Evolutionary conservation across 2,113 vertebrate genomes (phyloP).

Genomic region (Fulmarus glacialis): DNA sequence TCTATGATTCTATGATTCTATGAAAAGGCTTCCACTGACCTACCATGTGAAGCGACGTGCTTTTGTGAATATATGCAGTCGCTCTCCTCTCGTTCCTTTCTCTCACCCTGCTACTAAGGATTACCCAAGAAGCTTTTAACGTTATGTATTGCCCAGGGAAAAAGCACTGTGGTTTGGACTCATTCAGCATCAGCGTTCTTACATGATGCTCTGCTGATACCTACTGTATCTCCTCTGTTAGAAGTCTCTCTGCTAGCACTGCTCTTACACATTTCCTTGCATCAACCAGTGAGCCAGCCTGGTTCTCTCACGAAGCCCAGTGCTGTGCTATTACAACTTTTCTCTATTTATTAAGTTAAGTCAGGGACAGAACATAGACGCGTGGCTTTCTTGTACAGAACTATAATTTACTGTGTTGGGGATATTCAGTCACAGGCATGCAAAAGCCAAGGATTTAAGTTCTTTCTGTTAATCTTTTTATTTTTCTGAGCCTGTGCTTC

Average conservation of each 20-base stretch:
- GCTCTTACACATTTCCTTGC: background rate
- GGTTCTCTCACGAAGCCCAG: background rate
- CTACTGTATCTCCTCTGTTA: background rate
- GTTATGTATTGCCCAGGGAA: background rate
- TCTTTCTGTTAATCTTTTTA: background rate
- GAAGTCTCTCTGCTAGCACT: background rate
- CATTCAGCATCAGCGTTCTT: background rate
- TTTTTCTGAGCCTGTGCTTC: background rate
- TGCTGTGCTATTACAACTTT: background rate
- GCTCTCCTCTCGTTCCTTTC: background rate
- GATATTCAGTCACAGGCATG: background rate
- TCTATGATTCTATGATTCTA: too few species aligned
- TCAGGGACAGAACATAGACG: background rate
- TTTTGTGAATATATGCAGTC: background rate
- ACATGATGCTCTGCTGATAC: background rate
- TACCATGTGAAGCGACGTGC: rapidly evolving
- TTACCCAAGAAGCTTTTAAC: background rate
- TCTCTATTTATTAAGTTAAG: background rate
- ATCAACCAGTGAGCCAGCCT: background rate
- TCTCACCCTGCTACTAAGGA: background rate
- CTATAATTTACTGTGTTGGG: background rate
- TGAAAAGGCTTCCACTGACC: too few species aligned
- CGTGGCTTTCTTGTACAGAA: background rate
- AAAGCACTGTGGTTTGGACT: background rate
- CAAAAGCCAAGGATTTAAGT: background rate